A percentile compares a stretch with the other conserved stretches of the same genome.
Evolutionary conservation across 2,888 invertebrate species (phyloP).

Genomic region (Dusona sp.): DNA sequence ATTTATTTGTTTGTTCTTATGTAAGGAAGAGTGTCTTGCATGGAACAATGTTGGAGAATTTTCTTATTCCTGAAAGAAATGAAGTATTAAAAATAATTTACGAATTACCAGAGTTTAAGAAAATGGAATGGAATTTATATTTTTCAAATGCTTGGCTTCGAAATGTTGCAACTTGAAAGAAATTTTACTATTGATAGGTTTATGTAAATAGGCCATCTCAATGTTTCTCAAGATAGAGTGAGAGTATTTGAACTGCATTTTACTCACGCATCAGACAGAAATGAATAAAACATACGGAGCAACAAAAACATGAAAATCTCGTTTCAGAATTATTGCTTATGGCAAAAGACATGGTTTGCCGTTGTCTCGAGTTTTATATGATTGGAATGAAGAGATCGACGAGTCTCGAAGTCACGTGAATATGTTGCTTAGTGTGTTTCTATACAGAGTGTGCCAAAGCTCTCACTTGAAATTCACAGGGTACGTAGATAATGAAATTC

Average conservation of each 20-base stretch:
- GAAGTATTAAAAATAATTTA: neutral
- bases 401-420: constrained; percentile 11
- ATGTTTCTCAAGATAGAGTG: neutral
- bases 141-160: neutral
- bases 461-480: neutral
- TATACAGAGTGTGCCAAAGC: neutral
- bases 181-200: neutral
- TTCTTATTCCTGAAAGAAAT: neutral
- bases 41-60: neutral
- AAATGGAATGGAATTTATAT: neutral
- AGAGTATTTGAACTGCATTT: neutral
- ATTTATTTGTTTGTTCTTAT: neutral
- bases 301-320: constrained; percentile 33
- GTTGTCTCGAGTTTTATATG: constrained; percentile 35
- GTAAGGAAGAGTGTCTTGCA: neutral
- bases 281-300: constrained; percentile 22
- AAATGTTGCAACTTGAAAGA: neutral
- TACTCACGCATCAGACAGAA: constrained; percentile 26
- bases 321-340: constrained; percentile 43
- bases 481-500: neutral
- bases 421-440: constrained; percentile 27
- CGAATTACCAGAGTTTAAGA: neutral
- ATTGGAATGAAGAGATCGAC: constrained; percentile 23
- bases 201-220: neutral
- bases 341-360: constrained; percentile 1